A percentile compares a stretch with the other conserved stretches of the same genome.
phyloP scores from a whole-genome alignment of 2,113 vertebrate species.

The Holacanthus passer region DNA sequence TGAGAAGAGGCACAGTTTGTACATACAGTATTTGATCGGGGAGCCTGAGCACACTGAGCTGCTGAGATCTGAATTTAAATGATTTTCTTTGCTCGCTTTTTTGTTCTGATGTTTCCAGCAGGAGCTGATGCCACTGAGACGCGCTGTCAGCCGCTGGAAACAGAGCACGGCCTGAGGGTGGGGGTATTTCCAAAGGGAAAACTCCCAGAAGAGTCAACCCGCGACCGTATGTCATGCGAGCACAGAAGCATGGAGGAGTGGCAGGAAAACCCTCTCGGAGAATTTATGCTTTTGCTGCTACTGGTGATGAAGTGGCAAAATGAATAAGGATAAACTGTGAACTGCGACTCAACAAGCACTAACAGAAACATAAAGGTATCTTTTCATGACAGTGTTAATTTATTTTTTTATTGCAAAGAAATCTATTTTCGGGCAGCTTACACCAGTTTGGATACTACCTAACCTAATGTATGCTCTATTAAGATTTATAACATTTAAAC shows the following conservation, averaged over 20 bases:
- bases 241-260: slow-evolving; percentile 36
- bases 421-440: slow-evolving; percentile 65
- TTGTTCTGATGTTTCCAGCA: slow-evolving; percentile 63
- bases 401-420: slow-evolving; percentile 62
- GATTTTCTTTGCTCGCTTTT: neutral
- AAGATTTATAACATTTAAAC: slow-evolving; percentile 43
- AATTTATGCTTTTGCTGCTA: slow-evolving; percentile 12
- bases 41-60: slow-evolving; percentile 14
- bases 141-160: slow-evolving; percentile 63
- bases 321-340: slow-evolving; percentile 15
- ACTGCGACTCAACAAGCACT: slow-evolving; percentile 28
- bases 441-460: slow-evolving; percentile 56
- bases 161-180: slow-evolving; percentile 67
- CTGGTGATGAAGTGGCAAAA: slow-evolving; percentile 17
- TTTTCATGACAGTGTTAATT: slow-evolving; percentile 62
- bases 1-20: slow-evolving; percentile 31
- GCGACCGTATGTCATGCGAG: slow-evolving; percentile 31
- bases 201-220: slow-evolving; percentile 47
- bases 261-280: slow-evolving; percentile 15
- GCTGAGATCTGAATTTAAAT: slow-evolving; percentile 38
- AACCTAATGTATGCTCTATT: slow-evolving; percentile 32
- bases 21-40: neutral
- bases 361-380: slow-evolving; percentile 37
- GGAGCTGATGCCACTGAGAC: slow-evolving; percentile 71
- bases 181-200: slow-evolving; percentile 74